A percentile compares a stretch with the other conserved stretches of the same genome.
Evolutionary conservation across 2,888 invertebrate species (phyloP).

Genomic region (Drosophila putrida): DNA sequence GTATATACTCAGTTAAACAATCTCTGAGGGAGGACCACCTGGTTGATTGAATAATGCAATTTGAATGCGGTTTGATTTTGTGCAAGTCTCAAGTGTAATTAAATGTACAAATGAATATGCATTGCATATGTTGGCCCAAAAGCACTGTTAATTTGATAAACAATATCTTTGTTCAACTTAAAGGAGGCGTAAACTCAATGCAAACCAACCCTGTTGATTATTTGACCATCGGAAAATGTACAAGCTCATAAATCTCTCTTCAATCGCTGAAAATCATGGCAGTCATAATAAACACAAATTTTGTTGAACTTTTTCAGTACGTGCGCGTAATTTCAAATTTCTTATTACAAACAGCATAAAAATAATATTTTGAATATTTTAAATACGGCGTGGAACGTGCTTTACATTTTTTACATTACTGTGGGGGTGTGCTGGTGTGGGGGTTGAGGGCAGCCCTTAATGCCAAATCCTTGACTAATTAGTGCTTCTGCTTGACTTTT

Average conservation of each 20-base stretch:
- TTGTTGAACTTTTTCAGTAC: constrained; percentile 44
- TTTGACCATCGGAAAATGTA: not conserved
- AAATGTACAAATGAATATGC: constrained; percentile 63
- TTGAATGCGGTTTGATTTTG: constrained; percentile 74
- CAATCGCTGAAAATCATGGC: constrained; percentile 4
- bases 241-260: constrained; percentile 26
- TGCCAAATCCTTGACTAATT: constrained; percentile 72
- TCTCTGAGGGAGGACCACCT: constrained; percentile 32
- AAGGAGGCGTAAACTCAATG: constrained; percentile 8
- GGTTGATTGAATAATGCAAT: constrained; percentile 72
- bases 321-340: constrained; percentile 59
- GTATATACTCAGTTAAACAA: constrained; percentile 3
- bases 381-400: constrained; percentile 62
- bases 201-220: constrained; percentile 3
- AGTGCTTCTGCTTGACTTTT: constrained; percentile 43
- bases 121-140: constrained; percentile 34
- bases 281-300: constrained; percentile 41
- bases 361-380: constrained; percentile 54
- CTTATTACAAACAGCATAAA: constrained; percentile 22
- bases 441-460: constrained; percentile 29
- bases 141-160: constrained; percentile 55
- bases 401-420: constrained; percentile 40
- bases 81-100: constrained; percentile 71
- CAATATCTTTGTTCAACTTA: constrained; percentile 23
- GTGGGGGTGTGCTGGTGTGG: constrained; percentile 10